Base-by-base conservation (phyloP, 2,113 vertebrate species). In the Oryzias woworae region DNA sequence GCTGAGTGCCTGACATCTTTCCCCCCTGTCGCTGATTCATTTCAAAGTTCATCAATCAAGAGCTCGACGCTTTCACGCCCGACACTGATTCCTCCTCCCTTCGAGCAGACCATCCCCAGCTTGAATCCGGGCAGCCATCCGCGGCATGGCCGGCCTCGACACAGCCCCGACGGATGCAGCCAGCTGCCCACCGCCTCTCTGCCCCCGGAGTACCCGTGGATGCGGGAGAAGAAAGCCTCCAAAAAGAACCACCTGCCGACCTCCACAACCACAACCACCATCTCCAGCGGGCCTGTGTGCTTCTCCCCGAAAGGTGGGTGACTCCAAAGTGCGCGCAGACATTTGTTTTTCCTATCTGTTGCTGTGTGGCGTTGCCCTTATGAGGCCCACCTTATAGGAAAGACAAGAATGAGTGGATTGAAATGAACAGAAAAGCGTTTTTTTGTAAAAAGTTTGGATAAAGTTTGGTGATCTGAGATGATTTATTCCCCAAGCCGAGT, bases 1-100 rank as follows among this genome's bases (percentile, higher is more conserved):
- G 97, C 97, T 94, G 97, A 99, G 97, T 99, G 97, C 95, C 96
- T 99, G 97, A 98, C 97, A 96, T 98, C 97, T 95, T 98, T 99
- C 94, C 96, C 96, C 96, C 97, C 97, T 97, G 97, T 99, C 97
- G 96, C 95, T 96, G 97, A 98, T 96, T 96, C 97, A 95, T 99
- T 99, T 98, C 96, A 98, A 98, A 98, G 96, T 99, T 98, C 97
- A 99, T 99, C 97, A 99, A 99, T 99, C 97, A 99, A 98, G 96
- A 97, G 94, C 95, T 98, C 96, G 95, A 95, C 96, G 96, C 96
- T 98, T 96, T 96, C 96, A 95, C 95, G 95, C 93, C 94, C 96
- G 95, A 98, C 97, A 96, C 96, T 96, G 94, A 97, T 98, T 97
- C 97, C 96, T 96, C 96, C 97, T 96, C 97, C 97, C 94, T 98